phyloP scores from a whole-genome alignment of 2,797 vertebrate species.

The Tragelaphus eurycerus region DNA sequence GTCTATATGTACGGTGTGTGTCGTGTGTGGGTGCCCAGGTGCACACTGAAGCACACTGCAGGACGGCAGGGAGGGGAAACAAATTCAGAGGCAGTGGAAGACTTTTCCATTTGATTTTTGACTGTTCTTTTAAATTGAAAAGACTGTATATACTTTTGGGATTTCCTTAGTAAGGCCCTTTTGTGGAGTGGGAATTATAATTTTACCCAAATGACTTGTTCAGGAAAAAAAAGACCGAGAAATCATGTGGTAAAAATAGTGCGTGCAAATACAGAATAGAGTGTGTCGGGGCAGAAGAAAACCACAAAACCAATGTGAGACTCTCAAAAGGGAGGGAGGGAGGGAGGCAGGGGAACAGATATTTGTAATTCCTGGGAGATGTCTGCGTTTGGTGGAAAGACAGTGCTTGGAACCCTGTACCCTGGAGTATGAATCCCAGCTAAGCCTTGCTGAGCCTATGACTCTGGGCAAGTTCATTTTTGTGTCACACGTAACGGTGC shows the following conservation, averaged over 20 bases:
- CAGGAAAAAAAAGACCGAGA: neutral
- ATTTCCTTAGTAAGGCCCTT: neutral
- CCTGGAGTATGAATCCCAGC: neutral
- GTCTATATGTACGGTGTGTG: neutral
- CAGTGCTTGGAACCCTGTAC: neutral
- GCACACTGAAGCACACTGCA: accelerated
- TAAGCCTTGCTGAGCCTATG: neutral
- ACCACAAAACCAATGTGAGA: neutral
- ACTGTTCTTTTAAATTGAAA: constrained; percentile 25
- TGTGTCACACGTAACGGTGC: neutral
- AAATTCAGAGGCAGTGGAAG: neutral
- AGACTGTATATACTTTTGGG: neutral
- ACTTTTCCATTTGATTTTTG: neutral
- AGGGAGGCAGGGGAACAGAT: neutral
- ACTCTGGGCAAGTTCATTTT: neutral
- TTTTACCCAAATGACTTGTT: neutral
- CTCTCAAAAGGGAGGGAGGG: neutral
- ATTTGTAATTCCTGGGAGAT: neutral
- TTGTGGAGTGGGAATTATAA: neutral
- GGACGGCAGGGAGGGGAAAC: neutral
- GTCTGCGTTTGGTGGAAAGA: neutral
- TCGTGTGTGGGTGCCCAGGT: accelerated
- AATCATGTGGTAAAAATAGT: neutral
- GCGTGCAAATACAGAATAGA: neutral
- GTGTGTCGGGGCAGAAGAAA: neutral